Percentiles rank a stretch among this genome's conserved stretches.
These are phyloP conservation scores for Scleropages formosus DNA, from an alignment of 2,797 vertebrate species.

Conservation along the genomic window DNA sequence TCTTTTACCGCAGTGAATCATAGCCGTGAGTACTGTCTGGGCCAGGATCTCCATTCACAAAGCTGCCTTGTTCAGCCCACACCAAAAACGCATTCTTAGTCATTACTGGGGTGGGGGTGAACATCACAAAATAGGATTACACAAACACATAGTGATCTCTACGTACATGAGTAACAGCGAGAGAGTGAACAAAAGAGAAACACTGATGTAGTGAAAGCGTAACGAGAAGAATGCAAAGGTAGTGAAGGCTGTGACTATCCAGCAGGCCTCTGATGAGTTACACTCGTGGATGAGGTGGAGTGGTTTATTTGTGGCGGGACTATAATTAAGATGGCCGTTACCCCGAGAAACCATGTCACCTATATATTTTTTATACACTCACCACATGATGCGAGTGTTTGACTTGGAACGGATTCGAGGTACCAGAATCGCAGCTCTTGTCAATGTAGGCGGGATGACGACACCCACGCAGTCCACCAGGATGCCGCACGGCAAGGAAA, in stretches of 20 bases:
- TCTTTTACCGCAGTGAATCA: not conserved
- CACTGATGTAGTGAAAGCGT: not conserved
- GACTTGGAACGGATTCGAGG: not conserved
- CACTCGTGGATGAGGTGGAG: not conserved
- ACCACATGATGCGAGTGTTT: not conserved
- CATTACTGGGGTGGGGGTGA: not conserved
- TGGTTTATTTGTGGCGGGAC: not conserved
- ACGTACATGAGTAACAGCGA: not conserved
- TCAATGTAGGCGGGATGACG: not conserved
- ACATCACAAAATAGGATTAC: not conserved
- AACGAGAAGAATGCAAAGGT: conserved; percentile 17
- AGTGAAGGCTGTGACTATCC: conserved; percentile 30
- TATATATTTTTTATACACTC: not conserved
- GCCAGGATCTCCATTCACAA: not conserved
- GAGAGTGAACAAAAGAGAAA: not conserved
- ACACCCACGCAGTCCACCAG: not conserved
- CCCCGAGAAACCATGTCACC: not conserved
- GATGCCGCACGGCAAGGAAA: not conserved
- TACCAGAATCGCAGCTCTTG: not conserved
- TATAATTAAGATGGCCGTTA: conserved; percentile 18
- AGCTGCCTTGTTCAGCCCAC: not conserved
- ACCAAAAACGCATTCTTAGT: not conserved
- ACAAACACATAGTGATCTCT: not conserved
- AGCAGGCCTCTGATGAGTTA: conserved; percentile 1
- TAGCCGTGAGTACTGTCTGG: not conserved